phyloP scores from a whole-genome alignment of 2,113 vertebrate genomes.

The Megaceryle maxima region DNA sequence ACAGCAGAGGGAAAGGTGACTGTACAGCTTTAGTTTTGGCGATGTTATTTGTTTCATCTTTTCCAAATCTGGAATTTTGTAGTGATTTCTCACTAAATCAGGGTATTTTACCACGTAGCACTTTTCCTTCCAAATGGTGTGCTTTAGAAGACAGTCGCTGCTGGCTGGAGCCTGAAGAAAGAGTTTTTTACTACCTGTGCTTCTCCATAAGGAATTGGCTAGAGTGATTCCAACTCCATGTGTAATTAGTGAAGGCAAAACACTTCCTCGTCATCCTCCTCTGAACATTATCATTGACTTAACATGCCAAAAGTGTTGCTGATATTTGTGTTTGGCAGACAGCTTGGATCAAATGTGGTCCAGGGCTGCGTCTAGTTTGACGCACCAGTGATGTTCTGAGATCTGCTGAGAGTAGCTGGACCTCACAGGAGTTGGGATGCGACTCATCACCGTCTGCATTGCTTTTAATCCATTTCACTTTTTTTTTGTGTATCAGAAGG shows the following conservation, averaged over 20 bases:
- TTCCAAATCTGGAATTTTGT: neutral
- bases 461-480: neutral
- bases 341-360: neutral
- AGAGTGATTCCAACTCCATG: neutral
- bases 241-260: neutral
- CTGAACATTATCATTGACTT: neutral
- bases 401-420: neutral
- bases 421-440: neutral
- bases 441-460: neutral
- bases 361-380: neutral
- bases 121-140: neutral
- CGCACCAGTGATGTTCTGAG: neutral
- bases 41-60: neutral
- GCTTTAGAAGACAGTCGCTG: neutral
- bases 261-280: neutral
- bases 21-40: neutral
- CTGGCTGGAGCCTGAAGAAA: neutral
- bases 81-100: neutral
- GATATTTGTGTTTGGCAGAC: neutral
- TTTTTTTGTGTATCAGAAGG: neutral
- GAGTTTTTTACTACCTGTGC: neutral
- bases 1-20: neutral
- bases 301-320: neutral
- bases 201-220: neutral
- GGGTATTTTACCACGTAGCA: neutral